Base-by-base conservation (phyloP, 2,113 vertebrate genomes). In the Myiagra hebetior region DNA sequence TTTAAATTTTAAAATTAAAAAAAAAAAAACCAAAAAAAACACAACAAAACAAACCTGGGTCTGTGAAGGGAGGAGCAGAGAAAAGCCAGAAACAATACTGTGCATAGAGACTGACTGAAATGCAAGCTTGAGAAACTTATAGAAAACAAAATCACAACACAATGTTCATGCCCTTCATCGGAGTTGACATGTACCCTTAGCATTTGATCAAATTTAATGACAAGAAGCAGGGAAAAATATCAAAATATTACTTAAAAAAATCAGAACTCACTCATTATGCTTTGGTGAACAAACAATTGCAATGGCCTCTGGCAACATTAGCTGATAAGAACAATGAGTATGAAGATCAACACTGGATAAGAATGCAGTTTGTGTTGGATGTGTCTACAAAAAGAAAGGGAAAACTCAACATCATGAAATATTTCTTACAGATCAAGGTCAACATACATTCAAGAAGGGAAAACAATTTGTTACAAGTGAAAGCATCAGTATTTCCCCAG, bases 261-360 rank as follows among this genome's bases (percentile, higher is more conserved):
- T 88, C 24, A 62, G 63, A 62, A 98, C 99, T 95, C 97, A 99
- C 99, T 99, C 99, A 31, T 99, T 99, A 97, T 99, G 99, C 97
- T 99, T 99, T 80, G 99, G 99, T 47, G 99, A 99, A 56, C 99
- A 99, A 92, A 99, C 99, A 81, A 99, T 99, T 96, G 99, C 99
- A 57, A 99, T 94, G 31, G 99, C 99, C 96, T 99, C 99, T 3
- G 99, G 99, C 92, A 99, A 97, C 99, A 99, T 99, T 87, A 99
- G 98, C 97, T 99, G 99, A 77, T 99, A 99, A 19, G 99, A 99
- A 56, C 99, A 99, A 98, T 99, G 99, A 31, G 99, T 99, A 96
- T 99, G 99, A 46, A 99, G 99, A 97, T 99, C 99, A 12, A 99
- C 99, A 19, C 99, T 99, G 97, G 99, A 99, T 67, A 99, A 98